Base-by-base conservation (phyloP, 2,113 vertebrate species). In the Morone chrysops region DNA sequence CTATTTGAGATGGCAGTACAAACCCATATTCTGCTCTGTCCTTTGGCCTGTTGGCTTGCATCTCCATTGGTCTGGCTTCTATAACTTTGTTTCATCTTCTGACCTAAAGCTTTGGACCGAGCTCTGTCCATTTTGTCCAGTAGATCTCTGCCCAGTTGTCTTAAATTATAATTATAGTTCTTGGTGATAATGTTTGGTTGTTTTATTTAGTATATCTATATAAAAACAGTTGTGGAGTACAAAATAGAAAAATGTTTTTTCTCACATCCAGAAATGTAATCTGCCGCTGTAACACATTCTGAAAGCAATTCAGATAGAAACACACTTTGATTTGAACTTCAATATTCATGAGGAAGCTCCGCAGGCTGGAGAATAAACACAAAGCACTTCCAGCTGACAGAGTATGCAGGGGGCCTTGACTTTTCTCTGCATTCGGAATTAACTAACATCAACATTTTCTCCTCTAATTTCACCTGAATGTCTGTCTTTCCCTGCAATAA, bases 321-420 rank as follows among this genome's bases (percentile, higher is more conserved):
- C 67, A 12, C n/a, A 31, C 51, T 75, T 84, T 75, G 43, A 80
- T 75, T 80, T 80, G 41, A 17, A 41, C 51, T 45, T 56, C 1
- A 51, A 54, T 78, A 78, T 86, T 86, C 65, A 86, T 69, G 56
- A 78, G 59, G 50, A 75, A 18, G 74, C 73, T 70, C 66, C 0
- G 36, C 74, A 45, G 77, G 57, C 67, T 60, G 73, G 25, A 80
- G 54, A 54, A 45, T 51, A 76, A 71, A 76, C 54, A 61, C 72
- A 57, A 20, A 67, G 38, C 53, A 11, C 53, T n/a, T 67, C 75
- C 63, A 75, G 82, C 76, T 73, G 74, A 63, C 68, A 62, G 53
- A 20, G 25, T 4, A 1, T 6, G 36, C 57, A n/a, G 51, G 40
- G 14, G 47, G 18, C 5, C 38, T 16, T 56, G 75, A 72, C 67